Evolutionary conservation across 23 tunicate species (phyloP), one percentile per base, ranked within the genome.

Genomic region (Trididemnum clinides): DNA sequence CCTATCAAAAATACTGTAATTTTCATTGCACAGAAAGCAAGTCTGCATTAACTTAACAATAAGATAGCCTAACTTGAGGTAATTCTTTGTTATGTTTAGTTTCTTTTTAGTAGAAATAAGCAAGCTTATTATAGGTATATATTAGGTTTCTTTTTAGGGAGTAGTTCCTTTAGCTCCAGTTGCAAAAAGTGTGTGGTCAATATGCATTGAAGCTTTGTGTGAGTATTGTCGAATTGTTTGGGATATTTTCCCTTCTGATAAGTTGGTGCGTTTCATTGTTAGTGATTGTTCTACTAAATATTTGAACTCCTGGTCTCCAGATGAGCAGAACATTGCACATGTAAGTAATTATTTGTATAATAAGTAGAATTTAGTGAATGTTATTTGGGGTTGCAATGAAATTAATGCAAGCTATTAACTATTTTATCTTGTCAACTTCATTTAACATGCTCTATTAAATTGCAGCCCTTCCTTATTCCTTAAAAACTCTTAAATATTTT

Each of bases 211-310:
- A 80, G 98, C 93, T 2, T 35, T 93, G 33, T 84, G 98, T 84
- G 98, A 93, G 84, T 93, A 93, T 73, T 88, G 98, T 50, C 90
- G 98, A 33, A 81, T 93, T 71, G 98, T 93, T 23, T 93, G 98
- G 98, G 98, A 93, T 73, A 84, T 93, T 71, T 93, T 93, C 37
- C 92, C 87, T 1, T 69, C 28, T 7, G 84, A 85, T 26, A 93
- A 88, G 50, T 85, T 93, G 27, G 74, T 93, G n/a, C 78, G 92
- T n/a, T 93, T 88, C 72, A 81, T 93, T 44, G 84, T 82, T 50
- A 84, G 92, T 51, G 98, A 85, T 33, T 59, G 71, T 22, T 18
- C 63, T 0, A 28, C 83, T 28, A 80, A 64, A 33, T 28, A 33
- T 71, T 71, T 93, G 15, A 93, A 93, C 65, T 64, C 89, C 1